Evolutionary conservation across 2,113 vertebrate species (phyloP).

Genomic region (Hemiscyllium ocellatum): DNA sequence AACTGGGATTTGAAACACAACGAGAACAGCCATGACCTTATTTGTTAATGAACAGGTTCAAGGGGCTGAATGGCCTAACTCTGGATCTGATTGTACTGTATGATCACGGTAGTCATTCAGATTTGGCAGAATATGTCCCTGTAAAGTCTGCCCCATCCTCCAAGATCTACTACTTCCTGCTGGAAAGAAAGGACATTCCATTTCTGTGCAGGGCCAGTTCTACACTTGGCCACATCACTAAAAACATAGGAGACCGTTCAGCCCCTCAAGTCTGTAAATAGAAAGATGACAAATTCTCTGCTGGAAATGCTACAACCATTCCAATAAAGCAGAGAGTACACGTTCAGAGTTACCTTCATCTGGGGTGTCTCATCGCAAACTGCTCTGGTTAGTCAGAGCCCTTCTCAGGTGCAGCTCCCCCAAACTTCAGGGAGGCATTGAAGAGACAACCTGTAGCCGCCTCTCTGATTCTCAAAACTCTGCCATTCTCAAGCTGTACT

Average conservation of each 20-base stretch:
- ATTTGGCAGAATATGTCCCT: background rate
- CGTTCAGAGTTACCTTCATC: background rate
- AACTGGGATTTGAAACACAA: too few species aligned
- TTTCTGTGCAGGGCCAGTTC: background rate
- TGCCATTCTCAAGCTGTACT: background rate
- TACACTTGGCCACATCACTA: background rate
- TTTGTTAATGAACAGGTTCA: too few species aligned
- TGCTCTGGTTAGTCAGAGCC: background rate
- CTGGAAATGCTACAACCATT: background rate
- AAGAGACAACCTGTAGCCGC: background rate
- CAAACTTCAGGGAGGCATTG: background rate
- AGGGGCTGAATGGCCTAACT: too few species aligned
- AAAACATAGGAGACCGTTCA: background rate
- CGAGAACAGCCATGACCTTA: too few species aligned
- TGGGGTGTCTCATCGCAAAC: background rate
- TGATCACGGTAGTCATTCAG: too few species aligned
- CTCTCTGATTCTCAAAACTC: background rate
- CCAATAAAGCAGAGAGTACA: background rate
- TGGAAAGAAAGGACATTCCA: background rate
- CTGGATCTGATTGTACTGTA: too few species aligned
- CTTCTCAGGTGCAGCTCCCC: background rate
- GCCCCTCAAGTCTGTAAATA: background rate
- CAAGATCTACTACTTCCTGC: background rate
- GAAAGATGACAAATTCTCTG: background rate
- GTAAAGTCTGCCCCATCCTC: too few species aligned